Evolutionary conservation across 35 echinoderm and acorn worm species (phyloP), one percentile per base, ranked within the genome.

Genomic region (Ophioderma brevispina): DNA sequence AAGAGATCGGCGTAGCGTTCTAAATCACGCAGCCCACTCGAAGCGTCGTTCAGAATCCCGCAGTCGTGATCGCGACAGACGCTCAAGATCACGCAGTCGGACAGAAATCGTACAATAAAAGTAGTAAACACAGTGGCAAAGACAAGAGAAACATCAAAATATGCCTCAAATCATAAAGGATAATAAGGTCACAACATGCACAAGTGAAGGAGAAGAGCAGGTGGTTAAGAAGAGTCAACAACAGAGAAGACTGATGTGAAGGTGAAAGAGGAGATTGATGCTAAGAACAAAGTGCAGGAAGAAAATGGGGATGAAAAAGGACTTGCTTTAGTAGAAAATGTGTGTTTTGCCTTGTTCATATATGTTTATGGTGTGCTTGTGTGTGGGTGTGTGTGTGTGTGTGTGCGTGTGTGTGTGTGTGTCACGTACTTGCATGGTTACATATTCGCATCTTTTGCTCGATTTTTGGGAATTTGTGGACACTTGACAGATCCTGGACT

Each of bases 231-330:
- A 70, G n/a, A 25, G 59, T 25, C 15, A 70, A 3, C 15, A 70
- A 15, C 23, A 30, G 23, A 32, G 86, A 77, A 82, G 86, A 21
- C 31, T 55, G 77, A 84, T 40, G 25, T 39, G 40, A 84, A 91
- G 89, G 63, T 85, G 35, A 83, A 91, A 38, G 70, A 91, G 75
- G 82, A 91, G 36, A 82, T n/a, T 19, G 87, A 91, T 11, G 33
- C 23, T 38, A 91, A 77, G 75, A n/a, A n/a, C n/a, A 81, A 91
- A 80, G 39, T 80, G 36, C 85, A 91, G 41, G 90, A 91, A 86
- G 90, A 91, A 82, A 86, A 86, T 50, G 82, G 70, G 0, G 70
- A 91, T 55, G 90, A 91, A 80, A 91, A 91, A 80, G 90, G 81
- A 0, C 32, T 91, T 11, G 75, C 82, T 18, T 59, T 91, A 64